These are phyloP conservation scores for Anguilla japonica DNA, from an alignment of 2,113 vertebrate genomes.

Conservation along the genomic window DNA sequence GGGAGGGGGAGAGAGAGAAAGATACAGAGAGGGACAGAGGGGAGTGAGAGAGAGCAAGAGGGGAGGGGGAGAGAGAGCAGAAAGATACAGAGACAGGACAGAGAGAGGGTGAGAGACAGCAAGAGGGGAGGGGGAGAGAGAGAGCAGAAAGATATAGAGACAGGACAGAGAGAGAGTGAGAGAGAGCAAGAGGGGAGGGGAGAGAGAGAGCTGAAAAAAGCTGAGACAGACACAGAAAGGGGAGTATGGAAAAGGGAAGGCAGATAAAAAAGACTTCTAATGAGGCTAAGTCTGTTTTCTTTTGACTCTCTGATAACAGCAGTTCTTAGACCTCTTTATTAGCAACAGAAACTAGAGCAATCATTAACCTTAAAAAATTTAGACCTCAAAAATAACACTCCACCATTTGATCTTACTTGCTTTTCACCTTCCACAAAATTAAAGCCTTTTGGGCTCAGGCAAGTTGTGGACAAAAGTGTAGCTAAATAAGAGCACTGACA, in stretches of 20 bases:
- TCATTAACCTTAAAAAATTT: conserved; percentile 2
- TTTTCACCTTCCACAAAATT: neutral
- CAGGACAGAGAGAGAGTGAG: neutral
- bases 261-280: neutral
- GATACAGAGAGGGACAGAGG: too few species aligned
- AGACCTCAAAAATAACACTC: neutral
- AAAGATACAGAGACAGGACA: neutral
- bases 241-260: neutral
- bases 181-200: neutral
- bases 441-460: neutral
- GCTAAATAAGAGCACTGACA: neutral
- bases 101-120: neutral
- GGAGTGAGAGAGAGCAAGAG: neutral
- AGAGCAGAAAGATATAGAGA: neutral
- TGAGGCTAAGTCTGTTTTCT: neutral
- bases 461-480: neutral
- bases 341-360: neutral
- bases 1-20: neutral
- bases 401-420: neutral
- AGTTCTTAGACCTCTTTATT: neutral
- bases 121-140: neutral
- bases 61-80: neutral
- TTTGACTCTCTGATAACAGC: neutral
- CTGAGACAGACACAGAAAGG: neutral
- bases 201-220: neutral